Base-by-base conservation (phyloP, 2,888 invertebrate species). In the Apamea sordens region DNA sequence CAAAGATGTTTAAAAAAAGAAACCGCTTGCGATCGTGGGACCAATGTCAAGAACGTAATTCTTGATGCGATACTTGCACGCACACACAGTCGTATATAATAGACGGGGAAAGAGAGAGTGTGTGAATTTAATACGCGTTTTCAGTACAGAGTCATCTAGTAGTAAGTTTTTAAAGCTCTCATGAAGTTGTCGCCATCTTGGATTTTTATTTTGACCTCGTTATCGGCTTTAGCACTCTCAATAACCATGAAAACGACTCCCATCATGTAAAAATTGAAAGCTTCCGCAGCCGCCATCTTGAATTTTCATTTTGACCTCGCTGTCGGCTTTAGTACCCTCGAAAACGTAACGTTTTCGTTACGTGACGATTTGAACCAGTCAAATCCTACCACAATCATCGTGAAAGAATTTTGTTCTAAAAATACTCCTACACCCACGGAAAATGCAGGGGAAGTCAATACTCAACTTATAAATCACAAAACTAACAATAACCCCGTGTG, bases 401-500 rank as follows among this genome's bases (percentile, higher is more conserved):
- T 56, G 11, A 56, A 56, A 56, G 10, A 24, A 24, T 24, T 56
- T 56, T 4, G 24, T 24, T 56, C 24, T 24, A 21, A 24, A 53
- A 53, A 53, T 24, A 56, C 24, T 59, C 5, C 59, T 5, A 59
- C n/a, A 59, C n/a, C 1, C 59, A 59, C n/a, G 1, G 5, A 5
- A n/a, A 13, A 24, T 24, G 11, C 59, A n/a, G 59, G 13, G n/a
- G 1, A 59, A n/a, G 4, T 59, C n/a, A 5, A 13, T 1, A 59
- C n/a, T 56, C 3, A 5, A 11, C 53, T 53, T 11, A n/a, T 59
- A 0, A 56, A 56, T 56, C 5, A 56, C 24, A 59, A 59, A 59
- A 65, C 11, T 11, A 28, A 72, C 0, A 13, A 44, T 1, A 0
- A 0, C 1, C 8, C 11, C 0, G 0, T 6, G 1, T 1, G 0